phyloP scores from a whole-genome alignment of 30 jellyfish, hydroid and myxozoan species.

The Aurelia sp. region DNA sequence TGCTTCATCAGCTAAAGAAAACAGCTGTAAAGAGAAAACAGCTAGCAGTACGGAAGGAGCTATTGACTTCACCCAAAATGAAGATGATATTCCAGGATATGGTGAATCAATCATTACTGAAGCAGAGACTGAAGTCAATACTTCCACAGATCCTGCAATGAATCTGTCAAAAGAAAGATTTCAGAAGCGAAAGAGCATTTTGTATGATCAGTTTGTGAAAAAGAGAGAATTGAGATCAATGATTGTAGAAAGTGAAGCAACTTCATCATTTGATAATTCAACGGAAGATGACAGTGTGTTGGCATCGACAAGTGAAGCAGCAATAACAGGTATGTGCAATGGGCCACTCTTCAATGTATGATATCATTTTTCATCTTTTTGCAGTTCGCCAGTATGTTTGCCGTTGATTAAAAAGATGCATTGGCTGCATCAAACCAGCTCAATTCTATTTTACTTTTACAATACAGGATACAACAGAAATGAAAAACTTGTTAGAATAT shows the following conservation, averaged over 20 bases:
- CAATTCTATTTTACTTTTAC: too few relatives aligned
- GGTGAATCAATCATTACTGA: neutral
- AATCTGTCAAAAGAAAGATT: conserved; percentile 22
- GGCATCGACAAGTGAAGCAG: too few relatives aligned
- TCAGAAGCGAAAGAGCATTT: conserved; percentile 13
- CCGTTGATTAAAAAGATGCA: too few relatives aligned
- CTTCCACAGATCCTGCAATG: conserved; percentile 1
- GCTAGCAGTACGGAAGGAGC: neutral
- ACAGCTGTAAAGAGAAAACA: neutral
- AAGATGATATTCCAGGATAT: neutral
- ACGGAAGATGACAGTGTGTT: too few relatives aligned
- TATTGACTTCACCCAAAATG: neutral
- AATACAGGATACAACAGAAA: too few relatives aligned
- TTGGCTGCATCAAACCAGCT: too few relatives aligned
- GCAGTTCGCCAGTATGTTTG: too few relatives aligned
- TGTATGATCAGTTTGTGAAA: conserved; percentile 49
- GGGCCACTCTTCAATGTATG: too few relatives aligned
- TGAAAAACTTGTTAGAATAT: too few relatives aligned
- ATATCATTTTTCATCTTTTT: too few relatives aligned
- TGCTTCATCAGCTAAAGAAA: neutral
- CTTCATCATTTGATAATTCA: too few relatives aligned
- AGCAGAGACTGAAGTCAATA: neutral
- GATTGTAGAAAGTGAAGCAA: neutral
- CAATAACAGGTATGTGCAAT: too few relatives aligned
- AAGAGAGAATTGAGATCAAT: conserved; percentile 1